Conservation (phyloP, 2,797 vertebrate species). For the Oryzias dopingdopingensis region DNA sequence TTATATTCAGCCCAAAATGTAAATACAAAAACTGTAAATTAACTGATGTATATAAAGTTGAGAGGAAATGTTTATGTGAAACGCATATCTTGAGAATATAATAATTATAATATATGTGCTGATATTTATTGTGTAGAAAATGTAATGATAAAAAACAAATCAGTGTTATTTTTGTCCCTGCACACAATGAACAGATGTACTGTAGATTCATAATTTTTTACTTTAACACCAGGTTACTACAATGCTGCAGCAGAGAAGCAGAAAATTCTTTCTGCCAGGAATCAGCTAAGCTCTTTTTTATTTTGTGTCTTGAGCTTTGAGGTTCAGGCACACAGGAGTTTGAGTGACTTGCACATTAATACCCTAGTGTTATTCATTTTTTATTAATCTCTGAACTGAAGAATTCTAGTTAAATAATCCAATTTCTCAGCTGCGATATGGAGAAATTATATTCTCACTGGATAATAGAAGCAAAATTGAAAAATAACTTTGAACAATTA, state of each 20-base stretch:
- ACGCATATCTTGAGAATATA: constrained; percentile 78
- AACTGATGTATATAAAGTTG: constrained; percentile 78
- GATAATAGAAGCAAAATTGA: not conserved
- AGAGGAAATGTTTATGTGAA: constrained; percentile 76
- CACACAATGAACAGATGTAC: constrained; percentile 71
- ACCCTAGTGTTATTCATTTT: constrained; percentile 4
- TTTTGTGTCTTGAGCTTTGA: constrained; percentile 39
- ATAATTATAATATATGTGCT: constrained; percentile 76
- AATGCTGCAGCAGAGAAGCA: constrained; percentile 64
- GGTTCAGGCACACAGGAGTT: constrained; percentile 26
- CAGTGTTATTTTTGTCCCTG: constrained; percentile 79
- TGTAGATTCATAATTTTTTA: constrained; percentile 64
- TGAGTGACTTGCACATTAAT: constrained; percentile 30
- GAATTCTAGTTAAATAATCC: constrained; percentile 14
- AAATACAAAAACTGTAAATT: constrained; percentile 81
- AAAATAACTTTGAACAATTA: constrained; percentile 3
- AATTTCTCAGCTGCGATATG: constrained; percentile 1
- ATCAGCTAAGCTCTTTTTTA: constrained; percentile 38
- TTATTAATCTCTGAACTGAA: constrained; percentile 9
- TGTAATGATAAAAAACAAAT: constrained; percentile 64
- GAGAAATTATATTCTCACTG: constrained; percentile 7
- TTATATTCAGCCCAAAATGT: constrained; percentile 72
- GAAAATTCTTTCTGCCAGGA: constrained; percentile 42
- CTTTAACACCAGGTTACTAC: constrained; percentile 65
- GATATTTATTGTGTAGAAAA: constrained; percentile 80